Base-by-base conservation (phyloP, 2,888 invertebrate species). In the Acrobasis repandana region DNA sequence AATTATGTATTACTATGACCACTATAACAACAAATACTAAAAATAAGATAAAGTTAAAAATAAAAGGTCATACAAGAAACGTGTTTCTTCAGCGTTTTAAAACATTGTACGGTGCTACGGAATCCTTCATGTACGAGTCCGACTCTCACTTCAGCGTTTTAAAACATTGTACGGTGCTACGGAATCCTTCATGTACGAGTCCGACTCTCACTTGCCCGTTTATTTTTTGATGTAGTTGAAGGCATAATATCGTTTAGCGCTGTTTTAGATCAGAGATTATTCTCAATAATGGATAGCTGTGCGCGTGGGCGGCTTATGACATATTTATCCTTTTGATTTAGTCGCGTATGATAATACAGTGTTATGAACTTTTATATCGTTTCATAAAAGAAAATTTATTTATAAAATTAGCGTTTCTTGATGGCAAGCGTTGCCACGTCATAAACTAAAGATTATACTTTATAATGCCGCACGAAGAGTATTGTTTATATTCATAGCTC, bases 401-500 rank as follows among this genome's bases (percentile, higher is more conserved):
- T 43, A 43, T 47, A 15, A 57, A 57, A 47, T 33, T 57, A 57
- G 47, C 34, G 57, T 57, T 47, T 46, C 16, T 56, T 10, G 20
- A 56, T 57, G 15, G 57, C 57, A 47, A 57, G 48, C 48, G 34
- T 33, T n/a, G 47, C 33, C 9, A 56, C 46, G 34, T 65, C 65
- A 63, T 71, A 67, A 68, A 68, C 33, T 16, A 63, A 65, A 64
- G 62, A 79, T 81, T 82, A 80, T 81, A 82, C 79, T 80, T 80
- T 80, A 70, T 80, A 80, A 83, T 80, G 66, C 67, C 72, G 69
- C 71, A 66, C 71, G 72, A 66, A 69, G 67, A 65, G 72, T 71
- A 77, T 80, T 83, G 80, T 79, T 79, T 80, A 74, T 75, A 81
- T 80, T 77, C 78, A 75, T 80, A 70, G 61, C 63, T 67, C 28